Evolutionary conservation across 2,797 vertebrate genomes (phyloP).

Genomic region (Helicolenus hilgendorfi): DNA sequence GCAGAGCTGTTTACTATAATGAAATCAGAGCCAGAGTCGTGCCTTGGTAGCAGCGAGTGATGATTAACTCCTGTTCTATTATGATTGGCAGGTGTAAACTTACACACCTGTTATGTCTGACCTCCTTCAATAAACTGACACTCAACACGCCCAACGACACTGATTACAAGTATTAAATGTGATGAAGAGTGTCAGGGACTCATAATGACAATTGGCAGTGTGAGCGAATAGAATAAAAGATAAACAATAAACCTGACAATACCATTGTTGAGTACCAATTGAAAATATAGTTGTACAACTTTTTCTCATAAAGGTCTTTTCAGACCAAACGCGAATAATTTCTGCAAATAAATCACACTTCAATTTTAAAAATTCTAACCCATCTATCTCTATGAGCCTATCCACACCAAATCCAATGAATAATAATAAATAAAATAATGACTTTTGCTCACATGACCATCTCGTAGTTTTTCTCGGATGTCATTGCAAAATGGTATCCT

Average conservation of each 20-base stretch:
- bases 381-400: no score
- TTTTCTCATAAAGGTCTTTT: not conserved
- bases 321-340: no score
- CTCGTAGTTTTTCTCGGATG: no score
- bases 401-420: no score
- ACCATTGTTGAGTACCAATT: not conserved
- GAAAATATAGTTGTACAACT: not conserved
- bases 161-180: conserved; percentile 27
- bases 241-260: not conserved
- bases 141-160: not conserved
- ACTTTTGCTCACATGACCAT: no score
- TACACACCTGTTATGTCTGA: conserved; percentile 29
- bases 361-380: no score
- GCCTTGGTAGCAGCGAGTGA: conserved; percentile 19
- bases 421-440: no score
- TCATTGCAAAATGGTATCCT: no score
- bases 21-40: conserved; percentile 35
- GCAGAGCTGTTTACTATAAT: conserved; percentile 22
- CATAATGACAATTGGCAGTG: conserved; percentile 41
- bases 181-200: conserved; percentile 34
- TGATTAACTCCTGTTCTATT: conserved; percentile 33
- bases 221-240: not conserved
- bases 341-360: no score
- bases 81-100: conserved; percentile 60
- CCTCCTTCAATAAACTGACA: not conserved